Evolutionary conservation across 2,797 vertebrate genomes (phyloP), one percentile per base, ranked within the genome.

Genomic region (Clarias pachynema): DNA sequence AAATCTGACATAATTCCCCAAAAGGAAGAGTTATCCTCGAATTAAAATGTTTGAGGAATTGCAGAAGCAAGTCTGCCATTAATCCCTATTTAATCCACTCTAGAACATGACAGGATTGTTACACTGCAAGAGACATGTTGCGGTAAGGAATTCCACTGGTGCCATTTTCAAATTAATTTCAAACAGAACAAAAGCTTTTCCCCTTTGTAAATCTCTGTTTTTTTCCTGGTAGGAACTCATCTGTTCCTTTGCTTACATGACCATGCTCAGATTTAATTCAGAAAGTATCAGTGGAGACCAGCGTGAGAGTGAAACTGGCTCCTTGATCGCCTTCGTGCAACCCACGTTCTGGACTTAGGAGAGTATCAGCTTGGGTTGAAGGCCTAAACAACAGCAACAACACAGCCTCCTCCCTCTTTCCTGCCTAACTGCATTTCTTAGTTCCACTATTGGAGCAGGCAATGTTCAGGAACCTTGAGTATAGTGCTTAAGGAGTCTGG

Each of bases 41-140:
- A 93, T 94, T 94, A 92, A 93, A 88, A 88, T 77, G 74, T 90
- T 91, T 81, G 79, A 88, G 84, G 84, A 89, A 89, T 88, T 87
- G 90, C 87, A 89, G 87, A 89, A 92, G 88, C 88, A 87, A 87
- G 82, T 88, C 88, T 89, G 89, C 89, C 88, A 91, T 93, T 94
- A 93, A 94, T 93, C 93, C 88, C 91, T 85, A 90, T 89, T 91
- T 94, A 93, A 94, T 95, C 93, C 93, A 89, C 81, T 37, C 75
- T 66, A 89, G 88, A 89, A 92, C 92, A 91, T 91, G 93, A 93
- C 93, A 92, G 92, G 89, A 87, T 91, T 92, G 89, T 93, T 93
- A 94, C 91, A 87, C 91, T 78, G 82, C 86, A 84, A 89, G 88
- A 89, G 81, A 93, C 92, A 91, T 89, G 89, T 91, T 91, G 93